These are phyloP conservation scores for Dermochelys coriacea DNA, from an alignment of 2,797 vertebrate species.

Conservation along the genomic window DNA sequence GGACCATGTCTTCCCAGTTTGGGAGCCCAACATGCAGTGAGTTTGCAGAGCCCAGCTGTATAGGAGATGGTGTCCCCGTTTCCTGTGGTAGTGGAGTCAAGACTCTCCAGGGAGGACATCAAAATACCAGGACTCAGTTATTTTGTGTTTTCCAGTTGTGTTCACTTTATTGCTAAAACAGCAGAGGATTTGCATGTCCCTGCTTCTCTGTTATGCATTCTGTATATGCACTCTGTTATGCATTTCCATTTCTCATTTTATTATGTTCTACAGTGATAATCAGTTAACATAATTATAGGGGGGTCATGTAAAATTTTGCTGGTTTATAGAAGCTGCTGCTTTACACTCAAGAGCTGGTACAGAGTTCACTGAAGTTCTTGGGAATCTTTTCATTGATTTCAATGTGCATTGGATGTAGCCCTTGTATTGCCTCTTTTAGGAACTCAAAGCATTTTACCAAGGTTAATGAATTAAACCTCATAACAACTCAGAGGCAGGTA, in stretches of 20 bases:
- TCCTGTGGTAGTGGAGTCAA: background rate
- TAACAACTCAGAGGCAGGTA: conserved; percentile 5
- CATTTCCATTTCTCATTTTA: background rate
- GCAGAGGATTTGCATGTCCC: background rate
- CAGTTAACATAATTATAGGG: background rate
- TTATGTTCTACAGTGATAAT: background rate
- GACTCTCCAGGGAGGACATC: background rate
- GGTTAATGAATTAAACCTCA: background rate
- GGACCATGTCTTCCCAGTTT: background rate
- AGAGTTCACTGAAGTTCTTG: background rate
- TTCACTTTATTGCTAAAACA: conserved; percentile 12
- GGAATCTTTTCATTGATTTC: background rate
- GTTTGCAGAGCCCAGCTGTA: background rate
- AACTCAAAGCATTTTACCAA: background rate
- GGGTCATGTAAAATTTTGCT: background rate
- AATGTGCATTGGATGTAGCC: accelerated
- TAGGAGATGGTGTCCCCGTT: background rate
- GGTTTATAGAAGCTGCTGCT: background rate
- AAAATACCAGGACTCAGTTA: background rate
- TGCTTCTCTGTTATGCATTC: background rate
- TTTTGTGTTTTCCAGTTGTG: background rate
- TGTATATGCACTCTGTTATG: too few relatives aligned
- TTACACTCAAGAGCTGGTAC: background rate
- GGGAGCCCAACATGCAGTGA: background rate
- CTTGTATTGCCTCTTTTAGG: background rate